A percentile compares a stretch with the other conserved stretches of the same genome.
These are phyloP conservation scores for Venturia canescens DNA, from an alignment of 1,140 invertebrate species.

Conservation along the genomic window DNA sequence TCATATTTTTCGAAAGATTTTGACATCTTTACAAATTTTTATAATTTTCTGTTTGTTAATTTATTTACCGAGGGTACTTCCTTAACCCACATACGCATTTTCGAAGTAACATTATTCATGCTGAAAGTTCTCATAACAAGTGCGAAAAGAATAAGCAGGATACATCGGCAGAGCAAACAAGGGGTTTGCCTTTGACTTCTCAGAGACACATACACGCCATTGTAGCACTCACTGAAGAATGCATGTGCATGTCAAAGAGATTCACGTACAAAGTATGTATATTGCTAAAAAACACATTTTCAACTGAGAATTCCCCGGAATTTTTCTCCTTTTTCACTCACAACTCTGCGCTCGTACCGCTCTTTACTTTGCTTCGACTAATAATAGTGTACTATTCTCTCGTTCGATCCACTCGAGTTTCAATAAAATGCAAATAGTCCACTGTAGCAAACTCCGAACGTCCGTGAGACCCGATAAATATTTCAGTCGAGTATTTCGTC, in stretches of 20 bases:
- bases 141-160: neutral
- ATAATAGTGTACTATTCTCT: neutral
- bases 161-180: neutral
- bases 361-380: neutral
- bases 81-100: neutral
- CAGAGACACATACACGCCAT: neutral
- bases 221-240: neutral
- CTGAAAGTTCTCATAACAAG: neutral
- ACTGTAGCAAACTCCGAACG: too few species aligned
- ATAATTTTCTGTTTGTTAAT: too few species aligned
- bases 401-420: slow-evolving; percentile 4
- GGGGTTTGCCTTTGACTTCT: neutral
- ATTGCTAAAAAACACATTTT: neutral
- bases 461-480: too few species aligned
- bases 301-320: neutral
- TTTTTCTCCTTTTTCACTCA: neutral
- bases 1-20: too few species aligned
- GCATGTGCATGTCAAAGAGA: neutral
- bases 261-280: slow-evolving; percentile 2
- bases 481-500: too few species aligned
- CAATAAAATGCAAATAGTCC: slow-evolving; percentile 1
- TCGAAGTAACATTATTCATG: neutral
- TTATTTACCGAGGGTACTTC: too few species aligned
- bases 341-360: neutral
- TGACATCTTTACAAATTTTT: too few species aligned